Evolutionary conservation across 2,888 invertebrate genomes (phyloP).

Genomic region (Chaetogeoica ovagalla): DNA sequence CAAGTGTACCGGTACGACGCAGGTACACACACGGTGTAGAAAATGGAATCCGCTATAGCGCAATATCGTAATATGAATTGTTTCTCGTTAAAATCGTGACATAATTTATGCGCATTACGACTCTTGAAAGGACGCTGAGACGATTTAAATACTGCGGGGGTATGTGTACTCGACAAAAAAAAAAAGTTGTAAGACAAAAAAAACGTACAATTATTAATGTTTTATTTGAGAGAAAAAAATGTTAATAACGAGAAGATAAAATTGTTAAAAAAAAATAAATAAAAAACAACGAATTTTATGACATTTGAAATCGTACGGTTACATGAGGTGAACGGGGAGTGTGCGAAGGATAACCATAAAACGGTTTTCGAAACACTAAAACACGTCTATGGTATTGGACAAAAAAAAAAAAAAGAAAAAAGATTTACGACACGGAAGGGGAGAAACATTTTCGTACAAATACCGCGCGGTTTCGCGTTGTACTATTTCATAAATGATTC

Average conservation of each 20-base stretch:
- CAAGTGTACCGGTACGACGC: background rate
- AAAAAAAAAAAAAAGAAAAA: conserved; percentile 9
- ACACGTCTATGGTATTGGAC: background rate
- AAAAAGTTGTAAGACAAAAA: background rate
- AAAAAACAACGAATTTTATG: background rate
- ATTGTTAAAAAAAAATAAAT: background rate
- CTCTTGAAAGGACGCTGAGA: background rate
- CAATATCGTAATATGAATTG: background rate
- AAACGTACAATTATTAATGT: background rate
- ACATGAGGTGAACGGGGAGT: background rate
- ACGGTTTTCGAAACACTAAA: background rate
- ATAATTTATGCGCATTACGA: background rate
- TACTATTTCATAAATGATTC: conserved; percentile 22
- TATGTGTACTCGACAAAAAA: too few species aligned
- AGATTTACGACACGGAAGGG: conserved; percentile 5
- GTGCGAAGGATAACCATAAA: conserved; percentile 19
- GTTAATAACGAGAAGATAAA: background rate
- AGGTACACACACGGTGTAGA: background rate
- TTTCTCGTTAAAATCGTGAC: background rate
- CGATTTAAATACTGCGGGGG: background rate
- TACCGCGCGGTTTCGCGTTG: background rate
- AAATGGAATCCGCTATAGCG: background rate
- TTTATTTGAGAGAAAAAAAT: background rate
- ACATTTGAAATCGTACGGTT: conserved; percentile 11
- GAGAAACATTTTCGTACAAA: background rate